A percentile compares a stretch with the other conserved stretches of the same genome.
These are phyloP conservation scores for Ia io DNA, from an alignment of 2,113 vertebrate species.

Conservation along the genomic window DNA sequence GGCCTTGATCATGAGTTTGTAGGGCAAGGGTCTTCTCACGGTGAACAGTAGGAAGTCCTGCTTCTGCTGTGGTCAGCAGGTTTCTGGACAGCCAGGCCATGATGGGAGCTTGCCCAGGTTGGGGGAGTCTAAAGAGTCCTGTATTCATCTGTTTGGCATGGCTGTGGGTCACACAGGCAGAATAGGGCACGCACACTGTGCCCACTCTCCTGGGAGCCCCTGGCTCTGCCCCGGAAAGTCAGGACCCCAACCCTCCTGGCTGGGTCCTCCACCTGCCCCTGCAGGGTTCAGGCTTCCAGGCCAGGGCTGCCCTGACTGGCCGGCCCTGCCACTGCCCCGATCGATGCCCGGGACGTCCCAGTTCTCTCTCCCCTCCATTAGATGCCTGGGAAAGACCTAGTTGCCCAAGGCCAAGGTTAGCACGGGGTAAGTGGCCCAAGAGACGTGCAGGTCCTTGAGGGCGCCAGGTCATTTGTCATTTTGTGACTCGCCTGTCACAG, in stretches of 20 bases:
- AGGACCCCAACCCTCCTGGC: background rate
- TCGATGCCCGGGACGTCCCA: rapidly evolving
- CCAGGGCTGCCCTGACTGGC: background rate
- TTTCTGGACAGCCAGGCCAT: background rate
- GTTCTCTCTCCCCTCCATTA: background rate
- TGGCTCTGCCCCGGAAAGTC: background rate
- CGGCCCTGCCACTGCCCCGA: background rate
- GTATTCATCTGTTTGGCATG: rapidly evolving
- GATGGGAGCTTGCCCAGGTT: background rate
- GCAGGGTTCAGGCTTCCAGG: background rate
- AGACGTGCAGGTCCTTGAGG: rapidly evolving
- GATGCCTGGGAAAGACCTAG: background rate
- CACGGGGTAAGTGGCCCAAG: background rate
- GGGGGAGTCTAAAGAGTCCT: rapidly evolving
- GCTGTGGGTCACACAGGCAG: background rate
- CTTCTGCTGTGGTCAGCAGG: background rate
- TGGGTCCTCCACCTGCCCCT: background rate
- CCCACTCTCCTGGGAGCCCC: background rate
- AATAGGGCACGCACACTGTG: background rate
- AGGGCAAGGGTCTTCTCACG: background rate
- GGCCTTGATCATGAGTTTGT: background rate
- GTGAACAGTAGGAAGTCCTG: background rate
- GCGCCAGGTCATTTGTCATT: background rate
- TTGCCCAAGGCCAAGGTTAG: background rate
- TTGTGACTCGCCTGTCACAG: background rate